Evolutionary conservation across 2,113 vertebrate genomes (phyloP).

Genomic region (Elgaria multicarinata): DNA sequence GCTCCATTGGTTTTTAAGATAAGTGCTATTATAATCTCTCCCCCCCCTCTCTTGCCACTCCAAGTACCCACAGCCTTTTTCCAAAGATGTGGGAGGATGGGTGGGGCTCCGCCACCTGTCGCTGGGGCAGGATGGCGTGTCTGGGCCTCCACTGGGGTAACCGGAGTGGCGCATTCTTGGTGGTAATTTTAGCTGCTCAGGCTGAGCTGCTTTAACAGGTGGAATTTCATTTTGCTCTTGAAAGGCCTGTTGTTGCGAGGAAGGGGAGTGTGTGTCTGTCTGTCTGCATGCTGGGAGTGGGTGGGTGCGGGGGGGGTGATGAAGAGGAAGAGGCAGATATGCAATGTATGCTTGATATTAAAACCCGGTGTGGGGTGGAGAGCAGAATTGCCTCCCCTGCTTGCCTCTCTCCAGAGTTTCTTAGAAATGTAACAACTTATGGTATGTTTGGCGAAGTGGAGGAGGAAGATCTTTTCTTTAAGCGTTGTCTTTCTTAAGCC

Average conservation of each 20-base stretch:
- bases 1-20: conserved; percentile 1
- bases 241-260: conserved; percentile 33
- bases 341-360: background rate
- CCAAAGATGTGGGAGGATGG: conserved; percentile 5
- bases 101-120: conserved; percentile 66
- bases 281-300: background rate
- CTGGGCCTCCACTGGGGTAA: conserved; percentile 59
- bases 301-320: background rate
- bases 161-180: conserved; percentile 59
- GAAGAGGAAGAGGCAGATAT: background rate
- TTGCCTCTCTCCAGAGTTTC: background rate
- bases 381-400: background rate
- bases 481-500: background rate
- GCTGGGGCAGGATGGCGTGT: conserved; percentile 52
- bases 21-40: background rate
- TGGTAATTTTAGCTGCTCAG: conserved; percentile 60
- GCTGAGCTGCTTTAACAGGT: conserved; percentile 61
- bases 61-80: background rate
- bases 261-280: background rate
- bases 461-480: background rate
- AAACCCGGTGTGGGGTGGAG: background rate
- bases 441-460: too few species aligned
- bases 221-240: conserved; percentile 71
- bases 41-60: background rate
- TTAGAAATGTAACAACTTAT: background rate